Conservation (phyloP, 2,888 invertebrate genomes). For the Baronia brevicornis region DNA sequence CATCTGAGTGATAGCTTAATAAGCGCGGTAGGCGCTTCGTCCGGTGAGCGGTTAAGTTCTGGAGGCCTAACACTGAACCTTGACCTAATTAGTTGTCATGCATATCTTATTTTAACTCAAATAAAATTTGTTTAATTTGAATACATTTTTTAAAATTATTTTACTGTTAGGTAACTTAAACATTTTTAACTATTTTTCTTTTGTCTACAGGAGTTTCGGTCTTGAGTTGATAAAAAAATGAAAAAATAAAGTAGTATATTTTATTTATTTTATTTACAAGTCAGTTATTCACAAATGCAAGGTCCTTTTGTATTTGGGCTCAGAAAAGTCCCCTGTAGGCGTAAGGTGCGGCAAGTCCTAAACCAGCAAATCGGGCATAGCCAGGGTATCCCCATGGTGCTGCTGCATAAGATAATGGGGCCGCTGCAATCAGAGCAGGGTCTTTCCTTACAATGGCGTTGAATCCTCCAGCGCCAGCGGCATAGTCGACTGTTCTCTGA, state of each 20-base stretch:
- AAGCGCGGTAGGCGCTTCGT: too few species aligned
- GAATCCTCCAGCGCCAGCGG: conserved; percentile 71
- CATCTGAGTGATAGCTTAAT: too few species aligned
- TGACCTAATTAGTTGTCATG: too few species aligned
- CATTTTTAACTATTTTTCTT: too few species aligned
- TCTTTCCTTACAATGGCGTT: conserved; percentile 73
- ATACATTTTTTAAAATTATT: too few species aligned
- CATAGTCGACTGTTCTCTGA: conserved; percentile 72
- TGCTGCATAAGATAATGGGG: conserved; percentile 31
- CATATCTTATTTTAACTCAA: too few species aligned
- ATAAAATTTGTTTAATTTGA: too few species aligned
- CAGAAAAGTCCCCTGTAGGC: conserved; percentile 35
- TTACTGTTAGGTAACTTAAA: too few species aligned
- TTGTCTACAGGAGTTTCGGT: too few species aligned
- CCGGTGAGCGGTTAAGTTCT: too few species aligned
- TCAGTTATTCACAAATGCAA: conserved; percentile 30
- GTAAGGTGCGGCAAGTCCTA: conserved; percentile 24
- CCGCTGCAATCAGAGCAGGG: conserved; percentile 46
- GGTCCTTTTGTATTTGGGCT: conserved; percentile 14
- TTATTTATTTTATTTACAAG: conserved; percentile 32
- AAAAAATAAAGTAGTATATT: conserved; percentile 21
- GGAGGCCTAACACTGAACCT: too few species aligned
- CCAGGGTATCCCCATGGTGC: conserved; percentile 26
- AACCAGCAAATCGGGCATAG: conserved; percentile 21
- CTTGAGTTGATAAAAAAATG: too few species aligned